phyloP scores from a whole-genome alignment of 2,113 vertebrate species.

The Saguinus imperator region DNA sequence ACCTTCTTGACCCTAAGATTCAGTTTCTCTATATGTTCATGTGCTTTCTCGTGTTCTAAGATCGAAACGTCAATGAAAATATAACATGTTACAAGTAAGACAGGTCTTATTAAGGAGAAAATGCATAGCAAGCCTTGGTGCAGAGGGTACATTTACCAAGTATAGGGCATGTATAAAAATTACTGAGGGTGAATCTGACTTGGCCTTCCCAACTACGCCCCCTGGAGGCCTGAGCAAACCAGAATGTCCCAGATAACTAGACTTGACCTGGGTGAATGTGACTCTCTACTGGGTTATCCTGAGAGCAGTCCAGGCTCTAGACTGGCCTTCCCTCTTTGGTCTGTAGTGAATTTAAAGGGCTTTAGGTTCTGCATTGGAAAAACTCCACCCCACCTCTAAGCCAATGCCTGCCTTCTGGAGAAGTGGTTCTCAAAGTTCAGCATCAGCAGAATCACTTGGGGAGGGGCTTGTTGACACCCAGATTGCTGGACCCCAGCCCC shows the following conservation, averaged over 20 bases:
- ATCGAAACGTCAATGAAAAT: not conserved
- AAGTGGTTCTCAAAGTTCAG: not conserved
- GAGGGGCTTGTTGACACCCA: not conserved
- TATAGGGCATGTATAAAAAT: not conserved
- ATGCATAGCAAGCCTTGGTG: not conserved
- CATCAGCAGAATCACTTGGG: not conserved
- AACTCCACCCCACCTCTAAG: accelerated
- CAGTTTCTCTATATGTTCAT: not conserved
- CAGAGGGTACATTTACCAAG: not conserved
- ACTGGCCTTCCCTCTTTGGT: not conserved
- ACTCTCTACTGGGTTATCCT: not conserved
- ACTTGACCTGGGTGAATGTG: not conserved
- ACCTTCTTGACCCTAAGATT: not conserved
- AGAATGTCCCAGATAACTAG: not conserved
- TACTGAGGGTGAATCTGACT: not conserved
- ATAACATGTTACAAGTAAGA: not conserved
- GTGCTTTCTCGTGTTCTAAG: not conserved
- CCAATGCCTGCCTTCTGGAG: not conserved
- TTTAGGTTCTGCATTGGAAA: not conserved
- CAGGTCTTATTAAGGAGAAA: not conserved
- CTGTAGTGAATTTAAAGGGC: not conserved
- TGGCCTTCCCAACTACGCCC: not conserved
- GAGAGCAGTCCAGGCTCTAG: not conserved
- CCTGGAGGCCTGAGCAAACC: not conserved
- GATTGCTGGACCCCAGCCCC: not conserved